Evolutionary conservation across 2,113 vertebrate species (phyloP).

Genomic region (Ophthalmolycus amberensis): DNA sequence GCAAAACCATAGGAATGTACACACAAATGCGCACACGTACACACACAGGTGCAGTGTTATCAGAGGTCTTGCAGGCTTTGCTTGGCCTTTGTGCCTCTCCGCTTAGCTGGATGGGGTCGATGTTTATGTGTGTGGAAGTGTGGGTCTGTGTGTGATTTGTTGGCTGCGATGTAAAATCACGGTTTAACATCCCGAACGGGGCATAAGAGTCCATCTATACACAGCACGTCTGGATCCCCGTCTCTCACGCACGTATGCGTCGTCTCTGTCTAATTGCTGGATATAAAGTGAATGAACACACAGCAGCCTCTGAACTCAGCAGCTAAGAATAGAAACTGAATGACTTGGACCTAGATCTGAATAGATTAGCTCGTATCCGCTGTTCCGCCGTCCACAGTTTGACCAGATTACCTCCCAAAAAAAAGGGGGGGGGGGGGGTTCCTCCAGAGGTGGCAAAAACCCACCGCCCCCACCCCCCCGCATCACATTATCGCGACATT

Average conservation of each 20-base stretch:
- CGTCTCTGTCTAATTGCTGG: slow-evolving; percentile 79
- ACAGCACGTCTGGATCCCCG: slow-evolving; percentile 65
- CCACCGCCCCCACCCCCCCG: slow-evolving; percentile 46
- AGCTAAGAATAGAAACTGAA: slow-evolving; percentile 41
- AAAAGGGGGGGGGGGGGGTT: background rate
- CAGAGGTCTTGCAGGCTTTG: slow-evolving; percentile 95
- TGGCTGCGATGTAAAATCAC: slow-evolving; percentile 63
- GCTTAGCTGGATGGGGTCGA: slow-evolving; percentile 94
- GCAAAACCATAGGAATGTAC: slow-evolving; percentile 63
- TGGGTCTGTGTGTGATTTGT: slow-evolving; percentile 64
- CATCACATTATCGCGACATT: slow-evolving; percentile 69
- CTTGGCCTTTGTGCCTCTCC: slow-evolving; percentile 90
- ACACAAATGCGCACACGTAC: slow-evolving; percentile 28
- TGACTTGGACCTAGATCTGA: slow-evolving; percentile 58
- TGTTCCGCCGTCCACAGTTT: slow-evolving; percentile 65
- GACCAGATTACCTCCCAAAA: slow-evolving; percentile 75
- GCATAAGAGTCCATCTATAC: slow-evolving; percentile 47
- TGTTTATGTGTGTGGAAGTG: slow-evolving; percentile 74
- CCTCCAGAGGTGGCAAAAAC: slow-evolving; percentile 57
- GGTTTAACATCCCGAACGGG: slow-evolving; percentile 55
- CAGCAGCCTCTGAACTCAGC: slow-evolving; percentile 21
- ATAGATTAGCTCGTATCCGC: slow-evolving; percentile 73
- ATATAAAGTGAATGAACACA: slow-evolving; percentile 12
- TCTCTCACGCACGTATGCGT: slow-evolving; percentile 75
- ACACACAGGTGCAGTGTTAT: slow-evolving; percentile 85